Evolutionary conservation across 35 echinoderm and acorn worm genomes (phyloP).

Genomic region (Patiria miniata): DNA sequence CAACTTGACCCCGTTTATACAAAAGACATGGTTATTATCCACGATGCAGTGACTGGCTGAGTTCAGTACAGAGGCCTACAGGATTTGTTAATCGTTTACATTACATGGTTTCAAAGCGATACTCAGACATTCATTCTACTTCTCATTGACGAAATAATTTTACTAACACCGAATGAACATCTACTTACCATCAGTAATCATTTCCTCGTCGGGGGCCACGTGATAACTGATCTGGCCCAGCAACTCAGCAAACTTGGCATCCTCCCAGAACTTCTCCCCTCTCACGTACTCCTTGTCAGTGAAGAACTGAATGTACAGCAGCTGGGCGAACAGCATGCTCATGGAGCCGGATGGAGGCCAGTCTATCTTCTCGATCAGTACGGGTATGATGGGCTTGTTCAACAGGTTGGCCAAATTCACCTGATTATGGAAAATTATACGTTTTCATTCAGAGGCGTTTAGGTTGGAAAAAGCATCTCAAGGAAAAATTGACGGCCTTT

Average conservation of each 20-base stretch:
- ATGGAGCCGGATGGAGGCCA: slow-evolving; percentile 98
- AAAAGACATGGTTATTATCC: no score
- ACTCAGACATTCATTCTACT: no score
- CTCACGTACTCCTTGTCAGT: slow-evolving; percentile 83
- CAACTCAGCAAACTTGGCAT: slow-evolving; percentile 83
- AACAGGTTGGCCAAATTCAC: slow-evolving; percentile 95
- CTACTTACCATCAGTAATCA: slow-evolving; percentile 79
- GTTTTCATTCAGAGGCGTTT: no score
- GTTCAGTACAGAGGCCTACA: no score
- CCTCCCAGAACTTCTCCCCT: slow-evolving; percentile 97
- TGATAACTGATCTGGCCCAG: slow-evolving; percentile 85
- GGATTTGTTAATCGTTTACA: no score
- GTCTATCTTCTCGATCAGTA: slow-evolving; percentile 77
- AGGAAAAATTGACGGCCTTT: no score
- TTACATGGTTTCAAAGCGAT: no score
- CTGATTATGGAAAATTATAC: slow-evolving; percentile 29
- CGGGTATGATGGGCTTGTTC: slow-evolving; percentile 98
- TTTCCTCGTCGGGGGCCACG: slow-evolving; percentile 73
- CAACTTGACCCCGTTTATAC: no score
- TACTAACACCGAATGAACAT: no score
- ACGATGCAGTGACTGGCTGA: no score
- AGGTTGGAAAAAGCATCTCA: no score
- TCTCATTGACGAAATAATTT: no score
- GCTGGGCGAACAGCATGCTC: slow-evolving; percentile 98
- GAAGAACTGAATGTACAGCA: slow-evolving; percentile 96